Evolutionary conservation across 92 coral and sea anemone species (phyloP).

Genomic region (Parazoanthus swiftii): DNA sequence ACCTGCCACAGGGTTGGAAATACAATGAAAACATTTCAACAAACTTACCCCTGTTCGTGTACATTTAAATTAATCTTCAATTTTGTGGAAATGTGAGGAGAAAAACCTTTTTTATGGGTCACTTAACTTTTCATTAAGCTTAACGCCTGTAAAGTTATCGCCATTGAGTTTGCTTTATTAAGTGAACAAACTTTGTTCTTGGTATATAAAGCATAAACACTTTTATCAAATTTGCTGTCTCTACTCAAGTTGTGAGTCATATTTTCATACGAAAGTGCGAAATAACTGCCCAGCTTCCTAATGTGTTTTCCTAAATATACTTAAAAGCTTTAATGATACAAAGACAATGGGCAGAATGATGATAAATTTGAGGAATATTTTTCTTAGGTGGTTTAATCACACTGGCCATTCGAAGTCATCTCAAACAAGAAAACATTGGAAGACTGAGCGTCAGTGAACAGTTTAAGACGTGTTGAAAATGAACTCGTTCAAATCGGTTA

Average conservation of each 20-base stretch:
- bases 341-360: constrained; percentile 13
- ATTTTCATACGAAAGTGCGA: constrained; percentile 26
- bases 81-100: constrained; percentile 65
- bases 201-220: constrained; percentile 27
- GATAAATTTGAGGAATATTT: constrained; percentile 24
- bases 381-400: not conserved
- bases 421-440: not conserved
- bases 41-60: constrained; percentile 42
- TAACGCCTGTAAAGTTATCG: constrained; percentile 41
- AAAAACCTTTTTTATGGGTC: constrained; percentile 44
- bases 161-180: constrained; percentile 13
- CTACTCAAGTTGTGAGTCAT: not conserved
- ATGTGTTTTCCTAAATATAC: constrained; percentile 36
- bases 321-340: constrained; percentile 35
- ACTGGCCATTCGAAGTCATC: not conserved
- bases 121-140: constrained; percentile 41
- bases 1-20: constrained; percentile 12
- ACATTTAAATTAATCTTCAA: constrained; percentile 66
- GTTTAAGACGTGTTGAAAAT: not conserved
- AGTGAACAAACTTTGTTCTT: constrained; percentile 25
- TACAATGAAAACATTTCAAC: constrained; percentile 40
- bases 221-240: constrained; percentile 38
- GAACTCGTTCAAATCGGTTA: not conserved
- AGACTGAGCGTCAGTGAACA: not conserved
- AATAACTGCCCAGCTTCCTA: constrained; percentile 23